These are phyloP conservation scores for Agonum fuliginosum DNA, from an alignment of 2,888 invertebrate genomes.

Conservation along the genomic window DNA sequence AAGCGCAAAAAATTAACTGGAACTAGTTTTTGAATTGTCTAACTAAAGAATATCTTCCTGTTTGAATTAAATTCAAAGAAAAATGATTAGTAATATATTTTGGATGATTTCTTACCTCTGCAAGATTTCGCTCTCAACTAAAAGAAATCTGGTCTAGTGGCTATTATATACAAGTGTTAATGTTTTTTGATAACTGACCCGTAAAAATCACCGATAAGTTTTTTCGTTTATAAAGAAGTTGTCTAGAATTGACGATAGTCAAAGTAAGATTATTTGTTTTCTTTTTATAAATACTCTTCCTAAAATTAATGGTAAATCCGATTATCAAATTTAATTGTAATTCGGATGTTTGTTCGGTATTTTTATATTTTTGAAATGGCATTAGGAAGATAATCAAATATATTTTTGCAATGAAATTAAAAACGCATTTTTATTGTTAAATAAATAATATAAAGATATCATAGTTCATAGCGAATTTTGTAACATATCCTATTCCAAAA, in stretches of 20 bases:
- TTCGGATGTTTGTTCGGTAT: conserved; percentile 12
- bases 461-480: too few relatives aligned
- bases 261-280: background rate
- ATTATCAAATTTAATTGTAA: conserved; percentile 19
- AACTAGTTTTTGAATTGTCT: too few relatives aligned
- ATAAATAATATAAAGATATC: background rate
- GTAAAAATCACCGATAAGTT: conserved; percentile 22
- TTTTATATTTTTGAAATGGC: background rate
- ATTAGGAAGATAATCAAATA: background rate
- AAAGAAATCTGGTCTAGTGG: background rate
- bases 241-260: background rate
- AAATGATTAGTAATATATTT: too few relatives aligned
- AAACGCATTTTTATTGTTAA: too few relatives aligned
- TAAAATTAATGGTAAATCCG: conserved; percentile 33
- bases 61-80: too few relatives aligned
- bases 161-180: conserved; percentile 23
- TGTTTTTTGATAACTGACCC: conserved; percentile 29
- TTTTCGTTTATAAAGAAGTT: background rate
- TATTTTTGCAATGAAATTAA: background rate
- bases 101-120: too few relatives aligned
- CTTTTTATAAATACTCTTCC: conserved; percentile 19
- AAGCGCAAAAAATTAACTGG: background rate
- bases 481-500: too few relatives aligned
- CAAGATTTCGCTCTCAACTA: conserved; percentile 8
- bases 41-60: too few relatives aligned